Conservation (phyloP, 2,113 vertebrate genomes). For the Synodontis membranacea region DNA sequence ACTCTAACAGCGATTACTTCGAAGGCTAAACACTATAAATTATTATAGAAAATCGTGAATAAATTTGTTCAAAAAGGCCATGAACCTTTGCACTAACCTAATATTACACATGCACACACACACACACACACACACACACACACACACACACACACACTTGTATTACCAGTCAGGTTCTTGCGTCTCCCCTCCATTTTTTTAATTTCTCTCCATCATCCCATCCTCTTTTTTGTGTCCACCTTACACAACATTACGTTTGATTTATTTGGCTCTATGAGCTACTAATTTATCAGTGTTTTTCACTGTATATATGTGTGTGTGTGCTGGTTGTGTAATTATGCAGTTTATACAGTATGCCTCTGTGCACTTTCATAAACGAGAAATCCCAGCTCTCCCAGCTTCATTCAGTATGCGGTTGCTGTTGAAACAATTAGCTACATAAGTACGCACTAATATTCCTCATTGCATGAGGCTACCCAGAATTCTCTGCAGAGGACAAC, state of each 20-base stretch:
- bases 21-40: no score
- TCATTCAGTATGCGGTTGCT: slow-evolving; percentile 25
- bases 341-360: slow-evolving; percentile 8
- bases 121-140: background rate
- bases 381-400: slow-evolving; percentile 12
- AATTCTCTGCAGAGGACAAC: slow-evolving; percentile 16
- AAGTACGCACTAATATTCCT: slow-evolving; percentile 36
- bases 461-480: slow-evolving; percentile 30
- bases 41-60: no score
- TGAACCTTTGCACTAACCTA: no score
- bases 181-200: slow-evolving; percentile 19
- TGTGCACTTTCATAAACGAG: background rate
- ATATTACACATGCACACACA: no score
- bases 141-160: background rate
- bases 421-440: slow-evolving; percentile 24
- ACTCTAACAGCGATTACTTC: no score
- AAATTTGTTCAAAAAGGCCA: no score
- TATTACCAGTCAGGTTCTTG: slow-evolving; percentile 2
- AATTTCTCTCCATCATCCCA: slow-evolving; percentile 13
- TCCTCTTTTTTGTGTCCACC: slow-evolving; percentile 5
- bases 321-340: background rate
- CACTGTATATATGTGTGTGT: background rate
- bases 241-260: slow-evolving; percentile 14
- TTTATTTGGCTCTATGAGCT: slow-evolving; percentile 42
- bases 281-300: slow-evolving; percentile 36